These are phyloP conservation scores for Tipula lateralis DNA, from an alignment of 2,888 invertebrate species.

Conservation along the genomic window DNA sequence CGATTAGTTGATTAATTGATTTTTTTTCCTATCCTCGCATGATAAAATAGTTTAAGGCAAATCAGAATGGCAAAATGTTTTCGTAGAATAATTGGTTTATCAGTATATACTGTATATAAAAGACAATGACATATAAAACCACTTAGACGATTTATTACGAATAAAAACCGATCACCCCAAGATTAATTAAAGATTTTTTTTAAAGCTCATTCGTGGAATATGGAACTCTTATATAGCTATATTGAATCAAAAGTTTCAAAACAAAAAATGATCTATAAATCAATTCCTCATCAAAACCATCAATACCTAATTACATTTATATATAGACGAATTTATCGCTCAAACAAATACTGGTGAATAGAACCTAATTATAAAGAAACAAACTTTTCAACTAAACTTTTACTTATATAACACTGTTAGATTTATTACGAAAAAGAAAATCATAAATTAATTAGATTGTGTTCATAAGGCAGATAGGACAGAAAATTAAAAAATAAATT, in stretches of 20 bases:
- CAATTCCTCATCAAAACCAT: background rate
- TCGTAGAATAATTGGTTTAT: background rate
- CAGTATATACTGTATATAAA: background rate
- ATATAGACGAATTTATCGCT: conserved; percentile 14
- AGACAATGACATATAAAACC: background rate
- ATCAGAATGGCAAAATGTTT: background rate
- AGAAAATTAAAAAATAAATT: background rate
- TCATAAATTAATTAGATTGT: background rate
- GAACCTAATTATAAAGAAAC: background rate
- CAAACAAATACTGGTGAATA: background rate
- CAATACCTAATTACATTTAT: background rate
- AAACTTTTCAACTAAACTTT: background rate
- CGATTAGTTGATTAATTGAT: conserved; percentile 24
- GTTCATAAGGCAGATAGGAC: background rate
- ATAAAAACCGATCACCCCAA: background rate
- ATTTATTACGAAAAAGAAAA: background rate
- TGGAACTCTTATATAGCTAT: background rate
- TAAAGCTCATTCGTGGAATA: background rate
- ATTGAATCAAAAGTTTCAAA: background rate
- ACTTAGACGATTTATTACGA: background rate
- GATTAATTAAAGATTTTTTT: background rate
- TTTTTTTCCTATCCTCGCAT: background rate
- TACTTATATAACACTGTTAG: background rate
- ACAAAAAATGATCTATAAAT: background rate
- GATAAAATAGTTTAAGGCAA: background rate